Conservation (phyloP, 2,888 invertebrate species). For the Agrochola lota region DNA sequence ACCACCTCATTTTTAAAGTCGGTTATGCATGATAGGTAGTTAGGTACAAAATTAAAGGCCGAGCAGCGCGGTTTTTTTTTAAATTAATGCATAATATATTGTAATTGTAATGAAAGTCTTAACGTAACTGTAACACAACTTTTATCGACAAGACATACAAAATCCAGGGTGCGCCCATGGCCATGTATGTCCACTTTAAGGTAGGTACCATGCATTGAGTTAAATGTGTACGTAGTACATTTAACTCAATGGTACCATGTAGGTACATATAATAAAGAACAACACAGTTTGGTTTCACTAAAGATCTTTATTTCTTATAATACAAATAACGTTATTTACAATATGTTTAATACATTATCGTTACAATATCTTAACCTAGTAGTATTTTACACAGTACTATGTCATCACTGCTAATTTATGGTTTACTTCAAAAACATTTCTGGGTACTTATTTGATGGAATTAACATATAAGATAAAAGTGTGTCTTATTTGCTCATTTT, state of each 20-base stretch:
- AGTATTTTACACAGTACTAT: slow-evolving; percentile 68
- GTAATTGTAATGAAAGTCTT: no score
- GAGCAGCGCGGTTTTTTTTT: no score
- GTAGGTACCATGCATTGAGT: no score
- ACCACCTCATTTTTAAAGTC: no score
- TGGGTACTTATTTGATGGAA: slow-evolving; percentile 8
- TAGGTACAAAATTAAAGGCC: no score
- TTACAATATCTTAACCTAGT: slow-evolving; percentile 72
- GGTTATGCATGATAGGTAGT: no score
- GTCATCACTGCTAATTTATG: slow-evolving; percentile 58
- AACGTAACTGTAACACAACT: no score
- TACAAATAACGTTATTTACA: slow-evolving; percentile 90
- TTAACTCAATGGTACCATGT: no score
- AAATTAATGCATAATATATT: no score
- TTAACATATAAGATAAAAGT: slow-evolving; percentile 5
- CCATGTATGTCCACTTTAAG: not conserved
- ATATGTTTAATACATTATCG: slow-evolving; percentile 77
- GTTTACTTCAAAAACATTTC: slow-evolving; percentile 47
- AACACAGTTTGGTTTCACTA: slow-evolving; percentile 81
- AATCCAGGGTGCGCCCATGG: no score
- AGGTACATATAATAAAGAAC: slow-evolving; percentile 8
- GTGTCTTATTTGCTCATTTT: slow-evolving; percentile 4
- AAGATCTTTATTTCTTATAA: slow-evolving; percentile 88
- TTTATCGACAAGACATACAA: no score
- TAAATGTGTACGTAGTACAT: no score